Evolutionary conservation across 2,797 vertebrate genomes (phyloP).

Genomic region (Phoebastria nigripes): DNA sequence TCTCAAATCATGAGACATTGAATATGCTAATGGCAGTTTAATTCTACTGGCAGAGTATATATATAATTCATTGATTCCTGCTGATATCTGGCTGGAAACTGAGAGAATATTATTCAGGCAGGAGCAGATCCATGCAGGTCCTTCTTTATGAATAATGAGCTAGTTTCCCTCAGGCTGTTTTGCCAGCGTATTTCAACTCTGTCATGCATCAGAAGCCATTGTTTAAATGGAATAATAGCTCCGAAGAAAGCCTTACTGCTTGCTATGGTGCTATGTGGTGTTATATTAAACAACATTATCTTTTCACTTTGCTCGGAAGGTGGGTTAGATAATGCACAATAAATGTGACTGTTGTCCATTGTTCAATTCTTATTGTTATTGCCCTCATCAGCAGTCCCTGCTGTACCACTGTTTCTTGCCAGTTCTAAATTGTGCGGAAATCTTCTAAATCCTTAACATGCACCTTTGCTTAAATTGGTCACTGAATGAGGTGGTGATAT

Average conservation of each 20-base stretch:
- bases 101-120: background rate
- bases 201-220: background rate
- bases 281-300: background rate
- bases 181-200: background rate
- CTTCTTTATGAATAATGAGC: background rate
- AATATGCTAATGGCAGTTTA: background rate
- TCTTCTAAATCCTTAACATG: background rate
- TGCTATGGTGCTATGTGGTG: background rate
- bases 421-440: background rate
- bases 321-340: rapidly evolving
- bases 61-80: background rate
- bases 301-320: background rate
- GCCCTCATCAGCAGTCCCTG: background rate
- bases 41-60: background rate
- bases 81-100: background rate
- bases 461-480: background rate
- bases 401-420: rapidly evolving
- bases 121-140: background rate
- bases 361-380: background rate
- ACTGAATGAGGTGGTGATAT: background rate
- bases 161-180: background rate
- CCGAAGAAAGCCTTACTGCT: background rate
- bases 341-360: background rate
- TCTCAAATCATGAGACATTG: background rate
- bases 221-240: background rate